phyloP scores from a whole-genome alignment of 2,113 vertebrate genomes.

The Eulemur rufifrons region DNA sequence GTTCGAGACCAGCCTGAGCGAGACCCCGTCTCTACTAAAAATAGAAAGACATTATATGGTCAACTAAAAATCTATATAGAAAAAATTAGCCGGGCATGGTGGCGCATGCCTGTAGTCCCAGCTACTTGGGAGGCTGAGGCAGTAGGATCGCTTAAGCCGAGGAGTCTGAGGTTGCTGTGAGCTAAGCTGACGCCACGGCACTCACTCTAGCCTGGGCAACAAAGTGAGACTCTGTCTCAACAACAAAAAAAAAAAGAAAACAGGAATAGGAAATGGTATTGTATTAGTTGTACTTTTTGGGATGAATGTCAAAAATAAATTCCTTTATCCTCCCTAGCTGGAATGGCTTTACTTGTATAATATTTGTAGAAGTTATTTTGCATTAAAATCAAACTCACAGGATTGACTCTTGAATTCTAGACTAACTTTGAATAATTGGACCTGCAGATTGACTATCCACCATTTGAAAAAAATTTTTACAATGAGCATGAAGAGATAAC shows the following conservation, averaged over 20 bases:
- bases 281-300: not conserved
- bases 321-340: constrained; percentile 54
- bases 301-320: constrained; percentile 22
- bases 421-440: constrained; percentile 78
- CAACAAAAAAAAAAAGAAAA: not conserved
- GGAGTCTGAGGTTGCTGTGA: too few species aligned
- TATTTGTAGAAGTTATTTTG: constrained; percentile 70
- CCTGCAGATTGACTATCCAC: constrained; percentile 95
- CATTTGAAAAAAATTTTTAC: constrained; percentile 99
- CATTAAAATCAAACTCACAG: constrained; percentile 70
- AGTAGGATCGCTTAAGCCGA: too few species aligned
- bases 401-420: constrained; percentile 64
- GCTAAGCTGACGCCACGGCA: too few species aligned
- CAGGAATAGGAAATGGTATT: not conserved
- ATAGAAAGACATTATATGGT: too few species aligned
- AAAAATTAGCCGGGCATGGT: too few species aligned
- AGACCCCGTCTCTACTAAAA: too few species aligned
- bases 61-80: too few species aligned
- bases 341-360: constrained; percentile 57
- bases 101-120: too few species aligned
- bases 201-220: too few species aligned
- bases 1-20: too few species aligned
- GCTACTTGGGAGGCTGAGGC: too few species aligned
- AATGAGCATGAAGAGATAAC: constrained; percentile 96
- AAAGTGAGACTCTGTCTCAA: too few species aligned